Evolutionary conservation across 2,113 vertebrate genomes (phyloP).

Genomic region (Theropithecus gelada): DNA sequence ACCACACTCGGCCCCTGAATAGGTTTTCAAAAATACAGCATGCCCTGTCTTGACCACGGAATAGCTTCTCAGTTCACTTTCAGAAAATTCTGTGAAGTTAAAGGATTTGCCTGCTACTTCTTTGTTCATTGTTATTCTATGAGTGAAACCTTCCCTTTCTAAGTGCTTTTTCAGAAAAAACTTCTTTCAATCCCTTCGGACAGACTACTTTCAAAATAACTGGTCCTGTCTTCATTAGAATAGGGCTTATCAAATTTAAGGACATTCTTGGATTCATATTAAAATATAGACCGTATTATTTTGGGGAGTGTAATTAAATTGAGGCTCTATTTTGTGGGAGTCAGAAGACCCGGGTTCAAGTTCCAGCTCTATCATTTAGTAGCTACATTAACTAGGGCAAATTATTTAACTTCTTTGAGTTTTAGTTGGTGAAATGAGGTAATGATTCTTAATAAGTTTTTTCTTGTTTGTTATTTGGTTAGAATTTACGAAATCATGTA

Average conservation of each 20-base stretch:
- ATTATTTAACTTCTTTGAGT: slow-evolving; percentile 7
- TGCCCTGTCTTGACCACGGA: neutral
- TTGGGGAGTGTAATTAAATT: neutral
- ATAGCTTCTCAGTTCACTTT: neutral
- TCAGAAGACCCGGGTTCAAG: slow-evolving; percentile 32
- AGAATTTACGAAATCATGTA: neutral
- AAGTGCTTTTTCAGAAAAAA: neutral
- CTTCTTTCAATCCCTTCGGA: neutral
- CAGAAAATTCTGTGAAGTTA: neutral
- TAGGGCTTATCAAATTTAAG: neutral
- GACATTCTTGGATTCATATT: neutral
- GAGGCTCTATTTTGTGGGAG: neutral
- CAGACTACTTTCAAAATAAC: neutral
- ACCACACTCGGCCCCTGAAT: neutral
- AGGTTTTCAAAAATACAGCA: neutral
- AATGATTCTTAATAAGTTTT: neutral
- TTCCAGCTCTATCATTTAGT: neutral
- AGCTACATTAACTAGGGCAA: neutral
- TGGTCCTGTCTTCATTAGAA: neutral
- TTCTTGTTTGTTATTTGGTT: neutral
- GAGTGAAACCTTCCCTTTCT: neutral
- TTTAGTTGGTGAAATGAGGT: neutral
- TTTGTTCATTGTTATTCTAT: neutral
- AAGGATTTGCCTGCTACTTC: neutral
- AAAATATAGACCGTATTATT: neutral